Conservation (phyloP, 1,140 invertebrate genomes). For the Plodia interpunctella region DNA sequence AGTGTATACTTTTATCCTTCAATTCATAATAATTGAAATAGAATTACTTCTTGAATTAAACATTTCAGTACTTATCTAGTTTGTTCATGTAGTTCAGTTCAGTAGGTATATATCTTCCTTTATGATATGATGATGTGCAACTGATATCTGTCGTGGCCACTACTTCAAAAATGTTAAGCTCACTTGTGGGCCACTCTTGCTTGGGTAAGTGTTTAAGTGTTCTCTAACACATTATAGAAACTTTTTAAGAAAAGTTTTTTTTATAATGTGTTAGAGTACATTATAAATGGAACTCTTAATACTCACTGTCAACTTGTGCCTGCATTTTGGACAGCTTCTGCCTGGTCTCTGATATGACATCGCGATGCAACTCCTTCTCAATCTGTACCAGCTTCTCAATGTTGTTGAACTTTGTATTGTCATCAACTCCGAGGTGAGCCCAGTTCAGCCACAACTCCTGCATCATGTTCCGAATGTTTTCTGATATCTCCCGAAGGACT, state of each 20-base stretch:
- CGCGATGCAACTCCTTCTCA: slow-evolving; percentile 61
- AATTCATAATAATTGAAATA: too few species aligned
- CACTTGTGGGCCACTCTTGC: too few species aligned
- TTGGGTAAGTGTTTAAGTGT: too few species aligned
- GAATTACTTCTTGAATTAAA: too few species aligned
- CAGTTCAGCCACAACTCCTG: slow-evolving; percentile 64
- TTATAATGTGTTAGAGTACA: not conserved
- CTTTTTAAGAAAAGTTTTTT: not conserved
- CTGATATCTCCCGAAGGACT: slow-evolving; percentile 49
- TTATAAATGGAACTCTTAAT: slow-evolving; percentile 6
- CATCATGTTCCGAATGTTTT: slow-evolving; percentile 57
- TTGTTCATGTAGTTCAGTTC: too few species aligned
- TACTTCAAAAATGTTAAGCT: too few species aligned
- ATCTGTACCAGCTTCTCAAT: slow-evolving; percentile 56
- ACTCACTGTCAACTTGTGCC: slow-evolving; percentile 59
- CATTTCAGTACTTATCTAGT: too few species aligned
- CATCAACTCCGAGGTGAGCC: slow-evolving; percentile 63
- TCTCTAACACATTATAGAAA: too few species aligned
- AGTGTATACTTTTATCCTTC: too few species aligned
- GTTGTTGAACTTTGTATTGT: slow-evolving; percentile 49
- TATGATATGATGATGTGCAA: too few species aligned
- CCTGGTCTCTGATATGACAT: slow-evolving; percentile 60
- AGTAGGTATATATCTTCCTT: too few species aligned
- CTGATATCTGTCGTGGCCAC: too few species aligned
- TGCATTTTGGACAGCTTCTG: slow-evolving; percentile 56